Percentiles rank a stretch among this genome's conserved stretches.
Conservation (phyloP, 2,888 invertebrate genomes). For the Oxystoma pomonae region DNA sequence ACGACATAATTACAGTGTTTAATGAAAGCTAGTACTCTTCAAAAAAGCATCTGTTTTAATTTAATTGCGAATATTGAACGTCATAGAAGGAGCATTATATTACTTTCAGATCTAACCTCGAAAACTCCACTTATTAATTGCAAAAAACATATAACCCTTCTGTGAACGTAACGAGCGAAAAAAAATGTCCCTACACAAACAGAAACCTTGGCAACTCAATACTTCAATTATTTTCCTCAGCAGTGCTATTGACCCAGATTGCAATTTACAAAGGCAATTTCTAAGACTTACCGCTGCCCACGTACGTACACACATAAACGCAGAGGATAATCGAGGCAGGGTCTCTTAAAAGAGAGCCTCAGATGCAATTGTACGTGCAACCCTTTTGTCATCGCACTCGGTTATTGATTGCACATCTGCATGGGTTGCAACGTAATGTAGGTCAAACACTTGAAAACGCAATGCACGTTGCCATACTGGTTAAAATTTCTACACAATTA, state of each 20-base stretch:
- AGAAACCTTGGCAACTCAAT: neutral
- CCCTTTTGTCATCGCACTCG: conserved; percentile 17
- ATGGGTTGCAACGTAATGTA: conserved; percentile 16
- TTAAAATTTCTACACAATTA: too few relatives aligned
- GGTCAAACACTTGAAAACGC: conserved; percentile 23
- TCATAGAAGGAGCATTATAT: too few relatives aligned
- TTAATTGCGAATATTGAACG: too few relatives aligned
- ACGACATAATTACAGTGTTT: too few relatives aligned
- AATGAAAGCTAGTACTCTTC: too few relatives aligned
- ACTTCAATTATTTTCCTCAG: neutral
- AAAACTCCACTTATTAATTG: too few relatives aligned
- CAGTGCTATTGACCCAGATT: neutral
- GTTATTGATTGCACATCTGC: conserved; percentile 25
- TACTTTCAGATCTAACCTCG: too few relatives aligned
- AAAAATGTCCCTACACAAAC: too few relatives aligned
- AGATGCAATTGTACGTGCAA: neutral
- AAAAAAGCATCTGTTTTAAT: too few relatives aligned
- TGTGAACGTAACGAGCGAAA: too few relatives aligned
- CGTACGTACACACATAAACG: neutral
- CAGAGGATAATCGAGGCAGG: conserved; percentile 1
- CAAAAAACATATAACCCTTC: too few relatives aligned
- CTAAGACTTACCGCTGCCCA: neutral
- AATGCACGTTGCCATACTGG: too few relatives aligned
- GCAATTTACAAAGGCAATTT: neutral
- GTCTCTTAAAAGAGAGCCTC: neutral